Conservation (phyloP, 2,797 vertebrate genomes). For the Allobates femoralis region DNA sequence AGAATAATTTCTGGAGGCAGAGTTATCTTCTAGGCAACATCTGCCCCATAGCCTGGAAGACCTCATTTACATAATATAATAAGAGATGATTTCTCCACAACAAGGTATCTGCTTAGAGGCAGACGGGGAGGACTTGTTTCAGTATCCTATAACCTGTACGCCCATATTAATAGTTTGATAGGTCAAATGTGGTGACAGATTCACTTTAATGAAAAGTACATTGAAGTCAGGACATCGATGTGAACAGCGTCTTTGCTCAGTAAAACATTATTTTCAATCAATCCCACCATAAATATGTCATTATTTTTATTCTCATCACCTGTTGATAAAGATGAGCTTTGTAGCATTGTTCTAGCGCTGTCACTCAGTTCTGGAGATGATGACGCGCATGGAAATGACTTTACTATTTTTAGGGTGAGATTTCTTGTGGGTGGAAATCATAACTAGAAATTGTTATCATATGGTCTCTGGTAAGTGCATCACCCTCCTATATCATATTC, state of each 20-base stretch:
- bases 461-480: constrained; percentile 26
- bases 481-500: constrained; percentile 18
- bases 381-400: background rate
- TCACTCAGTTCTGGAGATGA: background rate
- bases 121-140: too few species aligned
- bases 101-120: too few species aligned
- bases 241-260: background rate
- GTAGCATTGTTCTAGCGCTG: background rate
- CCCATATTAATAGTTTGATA: too few species aligned
- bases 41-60: too few species aligned
- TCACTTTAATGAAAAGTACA: background rate
- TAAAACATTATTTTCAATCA: background rate
- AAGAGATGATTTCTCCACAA: too few species aligned
- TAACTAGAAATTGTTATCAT: constrained; percentile 15
- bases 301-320: background rate
- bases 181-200: too few species aligned
- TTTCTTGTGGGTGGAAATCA: constrained; percentile 31
- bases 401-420: constrained; percentile 21
- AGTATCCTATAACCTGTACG: too few species aligned
- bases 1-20: too few species aligned
- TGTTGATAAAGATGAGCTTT: background rate
- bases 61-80: too few species aligned
- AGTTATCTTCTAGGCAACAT: too few species aligned
- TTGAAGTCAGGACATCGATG: background rate
- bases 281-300: constrained; percentile 2